These are phyloP conservation scores for Melanotaenia parkinsoni DNA, from an alignment of 2,797 vertebrate species.

Conservation along the genomic window DNA sequence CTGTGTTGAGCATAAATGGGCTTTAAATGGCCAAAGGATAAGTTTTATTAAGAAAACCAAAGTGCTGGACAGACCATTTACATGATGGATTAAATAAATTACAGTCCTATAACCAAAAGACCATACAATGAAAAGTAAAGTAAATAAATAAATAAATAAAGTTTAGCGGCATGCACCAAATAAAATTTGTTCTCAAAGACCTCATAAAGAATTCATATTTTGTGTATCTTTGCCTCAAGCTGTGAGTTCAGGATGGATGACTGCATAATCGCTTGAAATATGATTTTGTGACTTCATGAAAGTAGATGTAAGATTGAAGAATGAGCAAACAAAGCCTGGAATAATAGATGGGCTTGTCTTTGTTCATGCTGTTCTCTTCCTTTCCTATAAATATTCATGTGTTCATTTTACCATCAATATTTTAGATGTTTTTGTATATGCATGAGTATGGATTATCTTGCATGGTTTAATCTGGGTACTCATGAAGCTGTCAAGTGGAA, in stretches of 20 bases:
- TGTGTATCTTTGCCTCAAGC: constrained; percentile 13
- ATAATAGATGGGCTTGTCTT: constrained; percentile 36
- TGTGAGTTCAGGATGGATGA: constrained; percentile 23
- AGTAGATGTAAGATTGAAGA: constrained; percentile 37
- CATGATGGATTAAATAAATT: no score
- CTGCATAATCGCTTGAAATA: constrained; percentile 23
- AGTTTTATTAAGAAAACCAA: no score
- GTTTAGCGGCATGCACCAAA: neutral
- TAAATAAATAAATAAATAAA: no score
- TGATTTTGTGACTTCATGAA: constrained; percentile 33
- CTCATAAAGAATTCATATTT: constrained; percentile 38
- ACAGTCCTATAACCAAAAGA: no score
- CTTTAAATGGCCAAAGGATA: no score
- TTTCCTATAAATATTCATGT: constrained; percentile 25
- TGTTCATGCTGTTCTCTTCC: neutral
- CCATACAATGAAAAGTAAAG: no score
- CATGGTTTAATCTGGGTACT: neutral
- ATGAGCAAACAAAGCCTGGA: constrained; percentile 11
- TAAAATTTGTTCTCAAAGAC: constrained; percentile 12
- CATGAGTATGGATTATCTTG: neutral
- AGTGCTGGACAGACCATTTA: no score
- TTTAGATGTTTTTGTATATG: constrained; percentile 17
- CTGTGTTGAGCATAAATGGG: no score
- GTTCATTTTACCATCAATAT: constrained; percentile 32
- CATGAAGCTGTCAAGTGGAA: no score